Percentiles rank a stretch among this genome's conserved stretches.
Evolutionary conservation across 2,113 vertebrate species (phyloP).

Genomic region (Pseudorhombus dupliciocellatus): DNA sequence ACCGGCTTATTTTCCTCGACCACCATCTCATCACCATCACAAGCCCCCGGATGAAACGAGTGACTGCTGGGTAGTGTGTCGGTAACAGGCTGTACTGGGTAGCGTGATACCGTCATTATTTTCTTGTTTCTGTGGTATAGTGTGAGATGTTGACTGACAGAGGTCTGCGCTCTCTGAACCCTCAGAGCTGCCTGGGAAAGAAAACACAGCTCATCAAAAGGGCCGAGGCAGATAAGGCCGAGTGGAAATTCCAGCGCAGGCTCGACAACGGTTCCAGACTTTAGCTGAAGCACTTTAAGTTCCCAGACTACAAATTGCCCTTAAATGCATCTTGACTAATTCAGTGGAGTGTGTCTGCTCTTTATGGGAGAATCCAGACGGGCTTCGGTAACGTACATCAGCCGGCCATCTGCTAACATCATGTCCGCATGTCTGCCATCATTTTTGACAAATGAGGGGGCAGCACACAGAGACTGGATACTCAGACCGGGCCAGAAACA

Average conservation of each 20-base stretch:
- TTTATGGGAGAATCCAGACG: constrained; percentile 18
- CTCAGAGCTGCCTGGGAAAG: constrained; percentile 4
- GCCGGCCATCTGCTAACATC: constrained; percentile 29
- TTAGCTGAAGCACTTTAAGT: constrained; percentile 40
- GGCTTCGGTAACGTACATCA: constrained; percentile 23
- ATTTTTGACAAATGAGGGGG: background rate
- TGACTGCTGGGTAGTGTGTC: constrained; percentile 26
- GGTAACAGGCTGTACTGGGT: constrained; percentile 28
- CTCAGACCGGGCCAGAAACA: background rate
- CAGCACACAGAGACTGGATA: background rate
- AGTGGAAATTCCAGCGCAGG: constrained; percentile 30
- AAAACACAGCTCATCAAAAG: constrained; percentile 31
- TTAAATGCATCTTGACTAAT: constrained; percentile 38
- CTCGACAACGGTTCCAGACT: constrained; percentile 37
- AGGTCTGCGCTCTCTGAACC: constrained; percentile 10
- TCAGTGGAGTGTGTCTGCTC: constrained; percentile 22
- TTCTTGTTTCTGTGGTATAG: constrained; percentile 13
- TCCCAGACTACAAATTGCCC: constrained; percentile 57
- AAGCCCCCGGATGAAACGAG: constrained; percentile 32
- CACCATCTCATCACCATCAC: constrained; percentile 22
- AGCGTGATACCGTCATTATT: constrained; percentile 41
- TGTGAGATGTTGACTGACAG: constrained; percentile 4
- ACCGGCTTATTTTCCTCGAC: constrained; percentile 39
- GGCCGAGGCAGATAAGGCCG: constrained; percentile 39
- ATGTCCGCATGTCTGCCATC: constrained; percentile 7